These are phyloP conservation scores for Bimastos eiseni DNA, from an alignment of 2,888 invertebrate species.

Conservation along the genomic window DNA sequence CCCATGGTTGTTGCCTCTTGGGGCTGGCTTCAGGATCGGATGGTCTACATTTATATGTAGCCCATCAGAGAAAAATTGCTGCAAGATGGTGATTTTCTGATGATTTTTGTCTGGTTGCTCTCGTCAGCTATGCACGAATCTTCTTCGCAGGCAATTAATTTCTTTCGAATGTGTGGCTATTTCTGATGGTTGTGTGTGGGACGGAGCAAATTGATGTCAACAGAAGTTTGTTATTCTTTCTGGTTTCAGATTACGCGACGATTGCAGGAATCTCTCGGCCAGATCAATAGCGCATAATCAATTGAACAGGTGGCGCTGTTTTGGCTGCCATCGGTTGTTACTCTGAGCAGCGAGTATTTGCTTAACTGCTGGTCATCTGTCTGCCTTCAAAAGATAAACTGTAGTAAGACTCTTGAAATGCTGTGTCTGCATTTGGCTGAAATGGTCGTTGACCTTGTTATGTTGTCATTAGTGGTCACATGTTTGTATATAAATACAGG, in stretches of 20 bases:
- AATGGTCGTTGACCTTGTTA: neutral
- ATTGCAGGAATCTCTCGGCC: slow-evolving; percentile 10
- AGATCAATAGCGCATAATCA: neutral
- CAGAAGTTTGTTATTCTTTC: slow-evolving; percentile 20
- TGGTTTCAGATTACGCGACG: slow-evolving; percentile 14
- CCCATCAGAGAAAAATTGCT: neutral
- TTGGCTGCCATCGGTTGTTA: neutral
- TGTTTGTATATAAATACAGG: neutral
- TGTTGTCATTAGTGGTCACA: neutral
- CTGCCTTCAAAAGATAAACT: slow-evolving; percentile 6
- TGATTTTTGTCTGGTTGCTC: neutral
- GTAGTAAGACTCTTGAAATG: neutral
- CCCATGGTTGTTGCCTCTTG: neutral
- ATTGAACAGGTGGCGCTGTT: slow-evolving; percentile 15
- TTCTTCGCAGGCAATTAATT: neutral
- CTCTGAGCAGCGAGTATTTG: neutral
- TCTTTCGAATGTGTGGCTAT: neutral
- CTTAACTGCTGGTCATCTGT: neutral
- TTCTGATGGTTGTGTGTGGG: neutral
- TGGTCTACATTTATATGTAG: neutral
- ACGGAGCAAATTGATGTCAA: neutral
- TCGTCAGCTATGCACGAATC: neutral
- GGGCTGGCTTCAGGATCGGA: neutral
- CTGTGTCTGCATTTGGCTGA: neutral
- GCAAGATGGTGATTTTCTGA: slow-evolving; percentile 13